Conservation (phyloP, 2,113 vertebrate species). For the Parus major region DNA sequence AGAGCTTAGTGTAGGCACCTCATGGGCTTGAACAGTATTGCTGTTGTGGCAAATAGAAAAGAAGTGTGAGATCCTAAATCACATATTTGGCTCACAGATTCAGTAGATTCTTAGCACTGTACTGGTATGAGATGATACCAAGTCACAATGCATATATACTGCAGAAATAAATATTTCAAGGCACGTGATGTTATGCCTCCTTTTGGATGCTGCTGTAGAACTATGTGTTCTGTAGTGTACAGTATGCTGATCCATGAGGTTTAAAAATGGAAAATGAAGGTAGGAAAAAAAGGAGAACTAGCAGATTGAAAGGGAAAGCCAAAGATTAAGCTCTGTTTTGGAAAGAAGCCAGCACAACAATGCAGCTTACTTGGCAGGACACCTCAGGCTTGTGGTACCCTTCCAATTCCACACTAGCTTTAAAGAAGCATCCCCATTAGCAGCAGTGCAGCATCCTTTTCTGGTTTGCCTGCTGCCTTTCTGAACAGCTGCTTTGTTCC, state of each 20-base stretch:
- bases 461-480: neutral
- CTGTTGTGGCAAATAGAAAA: neutral
- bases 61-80: neutral
- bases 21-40: neutral
- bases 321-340: neutral
- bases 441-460: neutral
- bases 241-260: neutral
- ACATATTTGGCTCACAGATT: neutral
- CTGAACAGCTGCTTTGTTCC: neutral
- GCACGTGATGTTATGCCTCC: fast-evolving
- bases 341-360: neutral
- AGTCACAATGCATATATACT: neutral
- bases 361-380: neutral
- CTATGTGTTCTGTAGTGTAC: neutral
- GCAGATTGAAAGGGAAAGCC: neutral
- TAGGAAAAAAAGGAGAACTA: neutral
- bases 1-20: neutral
- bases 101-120: neutral
- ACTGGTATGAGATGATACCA: neutral
- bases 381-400: neutral
- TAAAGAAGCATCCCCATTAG: neutral
- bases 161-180: neutral
- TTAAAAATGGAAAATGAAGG: neutral
- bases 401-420: neutral
- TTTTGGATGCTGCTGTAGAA: neutral